A percentile compares a stretch with the other conserved stretches of the same genome.
Conservation (phyloP, 2,113 vertebrate genomes). For the Crotalus tigris region DNA sequence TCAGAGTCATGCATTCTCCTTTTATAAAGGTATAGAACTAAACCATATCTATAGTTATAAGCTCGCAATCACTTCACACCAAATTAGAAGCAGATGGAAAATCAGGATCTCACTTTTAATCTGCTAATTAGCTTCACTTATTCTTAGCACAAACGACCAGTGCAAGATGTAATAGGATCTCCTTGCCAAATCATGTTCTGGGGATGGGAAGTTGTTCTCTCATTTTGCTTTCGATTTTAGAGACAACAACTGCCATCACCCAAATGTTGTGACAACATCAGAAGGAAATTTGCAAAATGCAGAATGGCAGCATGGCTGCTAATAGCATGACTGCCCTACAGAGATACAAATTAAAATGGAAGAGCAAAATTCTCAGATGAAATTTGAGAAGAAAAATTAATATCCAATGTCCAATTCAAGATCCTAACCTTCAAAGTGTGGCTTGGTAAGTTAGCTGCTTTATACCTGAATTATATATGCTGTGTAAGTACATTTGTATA, state of each 20-base stretch:
- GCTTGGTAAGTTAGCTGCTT: not conserved
- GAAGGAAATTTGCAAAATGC: not conserved
- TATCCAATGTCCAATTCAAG: no score
- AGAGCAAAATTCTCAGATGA: not conserved
- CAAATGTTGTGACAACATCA: not conserved
- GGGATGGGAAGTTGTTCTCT: not conserved
- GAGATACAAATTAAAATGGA: not conserved
- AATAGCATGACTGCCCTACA: not conserved
- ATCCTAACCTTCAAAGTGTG: not conserved
- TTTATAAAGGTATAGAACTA: not conserved
- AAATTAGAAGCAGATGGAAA: not conserved
- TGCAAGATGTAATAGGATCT: not conserved
- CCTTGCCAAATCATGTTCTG: not conserved
- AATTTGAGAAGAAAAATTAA: not conserved
- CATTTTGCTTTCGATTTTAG: not conserved
- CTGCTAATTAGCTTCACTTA: no score
- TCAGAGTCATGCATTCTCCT: not conserved
- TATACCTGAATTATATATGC: not conserved
- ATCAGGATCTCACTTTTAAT: not conserved
- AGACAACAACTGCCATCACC: not conserved
- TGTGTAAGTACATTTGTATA: not conserved
- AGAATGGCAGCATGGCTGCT: not conserved
- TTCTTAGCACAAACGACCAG: not conserved
- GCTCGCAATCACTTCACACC: not conserved
- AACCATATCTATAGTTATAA: not conserved